Conservation (phyloP, 2,113 vertebrate genomes). For the Pandion haliaetus region DNA sequence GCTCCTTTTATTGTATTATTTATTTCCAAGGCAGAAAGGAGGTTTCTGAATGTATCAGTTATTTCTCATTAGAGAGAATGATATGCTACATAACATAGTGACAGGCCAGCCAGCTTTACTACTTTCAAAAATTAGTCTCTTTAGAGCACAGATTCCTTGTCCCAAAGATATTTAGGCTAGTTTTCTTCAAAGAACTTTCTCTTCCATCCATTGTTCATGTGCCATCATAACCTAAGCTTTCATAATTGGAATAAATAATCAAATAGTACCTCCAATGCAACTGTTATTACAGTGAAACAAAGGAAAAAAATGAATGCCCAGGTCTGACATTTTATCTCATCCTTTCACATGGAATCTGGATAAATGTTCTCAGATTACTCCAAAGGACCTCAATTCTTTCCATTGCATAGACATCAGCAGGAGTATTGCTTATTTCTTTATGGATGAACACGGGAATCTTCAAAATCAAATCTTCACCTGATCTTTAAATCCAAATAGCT, state of each 20-base stretch:
- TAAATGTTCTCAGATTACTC: neutral
- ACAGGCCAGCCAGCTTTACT: neutral
- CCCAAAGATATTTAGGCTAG: neutral
- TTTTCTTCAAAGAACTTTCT: neutral
- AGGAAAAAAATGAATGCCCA: neutral
- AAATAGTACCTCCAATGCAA: neutral
- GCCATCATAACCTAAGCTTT: neutral
- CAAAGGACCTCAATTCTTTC: neutral
- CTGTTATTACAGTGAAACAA: neutral
- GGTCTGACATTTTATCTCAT: neutral
- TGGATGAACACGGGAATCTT: neutral
- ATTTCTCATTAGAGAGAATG: neutral
- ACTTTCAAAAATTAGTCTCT: neutral
- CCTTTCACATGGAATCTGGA: neutral
- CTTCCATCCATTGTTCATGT: neutral
- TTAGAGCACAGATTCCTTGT: neutral
- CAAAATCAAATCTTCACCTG: neutral
- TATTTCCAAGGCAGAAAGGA: neutral
- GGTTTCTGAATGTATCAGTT: neutral
- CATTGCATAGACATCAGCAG: neutral
- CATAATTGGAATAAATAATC: neutral
- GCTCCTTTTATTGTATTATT: conserved; percentile 6
- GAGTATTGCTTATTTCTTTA: neutral
- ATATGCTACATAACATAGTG: neutral
- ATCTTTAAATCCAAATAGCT: neutral